A percentile compares a stretch with the other conserved stretches of the same genome.
Conservation (phyloP, 2,113 vertebrate genomes). For the Phrynosoma blainvillii region DNA sequence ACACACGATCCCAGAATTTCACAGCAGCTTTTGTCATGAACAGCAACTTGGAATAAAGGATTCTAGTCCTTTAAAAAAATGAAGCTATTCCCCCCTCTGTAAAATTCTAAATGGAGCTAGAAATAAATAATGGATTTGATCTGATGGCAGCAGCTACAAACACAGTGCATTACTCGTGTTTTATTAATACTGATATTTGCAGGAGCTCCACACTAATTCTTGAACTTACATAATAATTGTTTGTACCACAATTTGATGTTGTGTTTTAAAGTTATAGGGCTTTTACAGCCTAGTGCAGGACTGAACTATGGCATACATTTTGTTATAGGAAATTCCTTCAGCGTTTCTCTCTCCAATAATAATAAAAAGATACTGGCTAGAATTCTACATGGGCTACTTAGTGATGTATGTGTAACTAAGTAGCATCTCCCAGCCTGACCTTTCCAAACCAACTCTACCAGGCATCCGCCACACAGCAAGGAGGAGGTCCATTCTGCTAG, state of each 20-base stretch:
- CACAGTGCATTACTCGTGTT: constrained; percentile 1
- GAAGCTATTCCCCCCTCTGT: background rate
- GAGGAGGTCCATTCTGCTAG: no score
- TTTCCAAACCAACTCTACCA: no score
- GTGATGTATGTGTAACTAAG: no score
- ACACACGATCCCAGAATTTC: background rate
- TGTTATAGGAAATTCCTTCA: background rate
- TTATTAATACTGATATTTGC: constrained; percentile 35
- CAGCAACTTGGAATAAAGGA: constrained; percentile 30
- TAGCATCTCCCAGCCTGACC: no score
- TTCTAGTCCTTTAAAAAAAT: constrained; percentile 36
- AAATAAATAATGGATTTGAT: constrained; percentile 27
- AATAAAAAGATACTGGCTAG: background rate
- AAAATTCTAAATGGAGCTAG: constrained; percentile 27
- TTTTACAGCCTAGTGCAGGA: constrained; percentile 11
- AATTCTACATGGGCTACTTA: no score
- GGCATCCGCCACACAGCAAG: no score
- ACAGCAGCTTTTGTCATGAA: constrained; percentile 30
- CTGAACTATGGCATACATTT: background rate
- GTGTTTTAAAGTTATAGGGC: constrained; percentile 18
- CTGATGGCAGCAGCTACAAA: constrained; percentile 18
- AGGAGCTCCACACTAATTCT: background rate
- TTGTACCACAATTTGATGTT: background rate
- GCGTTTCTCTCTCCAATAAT: background rate
- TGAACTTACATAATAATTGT: constrained; percentile 16